Conservation (phyloP, 2,888 invertebrate species). For the Synergus umbraculus region DNA sequence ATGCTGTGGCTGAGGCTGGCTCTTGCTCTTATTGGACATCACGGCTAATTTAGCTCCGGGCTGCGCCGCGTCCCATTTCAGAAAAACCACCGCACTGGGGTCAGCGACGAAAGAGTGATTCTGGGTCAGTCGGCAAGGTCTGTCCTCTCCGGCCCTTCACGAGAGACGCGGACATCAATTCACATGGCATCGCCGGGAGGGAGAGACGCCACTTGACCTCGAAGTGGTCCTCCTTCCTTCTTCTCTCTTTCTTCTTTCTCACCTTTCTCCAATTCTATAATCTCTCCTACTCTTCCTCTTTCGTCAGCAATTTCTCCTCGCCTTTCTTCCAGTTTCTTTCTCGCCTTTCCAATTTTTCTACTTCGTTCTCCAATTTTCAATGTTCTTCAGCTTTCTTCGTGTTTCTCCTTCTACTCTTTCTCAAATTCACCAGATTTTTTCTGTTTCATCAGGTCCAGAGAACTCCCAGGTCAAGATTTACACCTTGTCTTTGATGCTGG, state of each 20-base stretch:
- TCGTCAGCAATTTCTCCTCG: background rate
- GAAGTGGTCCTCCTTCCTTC: conserved; percentile 9
- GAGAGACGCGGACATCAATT: conserved; percentile 7
- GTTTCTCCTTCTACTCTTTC: background rate
- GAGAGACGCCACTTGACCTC: conserved; percentile 12
- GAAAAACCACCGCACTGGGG: conserved; percentile 61
- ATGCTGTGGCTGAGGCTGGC: conserved; percentile 61
- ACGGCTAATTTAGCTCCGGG: conserved; percentile 74
- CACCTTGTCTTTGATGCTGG: conserved; percentile 30
- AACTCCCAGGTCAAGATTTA: background rate
- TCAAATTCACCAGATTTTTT: background rate
- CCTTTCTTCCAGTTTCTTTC: background rate
- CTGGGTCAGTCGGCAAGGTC: conserved; percentile 38
- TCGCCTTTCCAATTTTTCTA: background rate
- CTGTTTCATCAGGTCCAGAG: background rate
- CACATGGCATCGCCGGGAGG: conserved; percentile 1
- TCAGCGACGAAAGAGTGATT: conserved; percentile 31
- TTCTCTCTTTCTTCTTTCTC: background rate
- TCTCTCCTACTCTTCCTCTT: background rate
- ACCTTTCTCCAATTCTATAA: background rate
- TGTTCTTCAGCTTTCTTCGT: no score
- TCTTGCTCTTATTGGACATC: conserved; percentile 76
- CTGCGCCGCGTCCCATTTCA: conserved; percentile 74
- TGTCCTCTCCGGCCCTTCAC: conserved; percentile 37
- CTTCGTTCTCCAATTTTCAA: background rate